phyloP scores from a whole-genome alignment of 2,113 vertebrate genomes.

The Psittacus erithacus region DNA sequence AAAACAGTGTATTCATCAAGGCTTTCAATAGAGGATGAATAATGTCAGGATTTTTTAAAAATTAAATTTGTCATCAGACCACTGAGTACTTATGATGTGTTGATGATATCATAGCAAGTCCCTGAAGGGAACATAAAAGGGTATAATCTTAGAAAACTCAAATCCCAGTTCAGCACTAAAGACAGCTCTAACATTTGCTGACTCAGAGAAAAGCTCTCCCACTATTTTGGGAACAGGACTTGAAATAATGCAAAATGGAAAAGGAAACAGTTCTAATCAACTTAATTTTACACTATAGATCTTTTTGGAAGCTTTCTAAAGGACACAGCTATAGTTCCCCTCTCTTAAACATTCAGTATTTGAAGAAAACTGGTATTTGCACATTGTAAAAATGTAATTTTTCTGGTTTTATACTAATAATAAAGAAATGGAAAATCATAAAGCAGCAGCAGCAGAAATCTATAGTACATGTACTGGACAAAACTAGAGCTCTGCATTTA shows the following conservation, averaged over 20 bases:
- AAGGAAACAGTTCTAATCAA: not conserved
- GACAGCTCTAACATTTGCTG: not conserved
- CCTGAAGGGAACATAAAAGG: not conserved
- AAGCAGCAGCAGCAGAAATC: not conserved
- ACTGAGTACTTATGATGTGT: not conserved
- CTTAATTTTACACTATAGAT: not conserved
- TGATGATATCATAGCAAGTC: not conserved
- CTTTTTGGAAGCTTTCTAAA: not conserved
- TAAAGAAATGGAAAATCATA: not conserved
- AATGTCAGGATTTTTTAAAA: not conserved
- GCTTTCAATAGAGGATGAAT: not conserved
- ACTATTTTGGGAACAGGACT: not conserved
- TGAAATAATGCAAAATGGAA: not conserved
- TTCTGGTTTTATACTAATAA: not conserved
- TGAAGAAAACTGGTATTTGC: not conserved
- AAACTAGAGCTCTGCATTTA: not conserved
- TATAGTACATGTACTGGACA: not conserved
- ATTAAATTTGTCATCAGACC: not conserved
- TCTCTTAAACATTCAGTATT: not conserved
- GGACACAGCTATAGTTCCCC: not conserved
- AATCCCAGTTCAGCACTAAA: not conserved
- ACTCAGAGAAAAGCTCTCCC: not conserved
- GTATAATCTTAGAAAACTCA: not conserved
- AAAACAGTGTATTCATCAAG: not conserved
- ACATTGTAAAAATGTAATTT: not conserved